Conservation (phyloP, 1,140 invertebrate species). For the Apis dorsata region DNA sequence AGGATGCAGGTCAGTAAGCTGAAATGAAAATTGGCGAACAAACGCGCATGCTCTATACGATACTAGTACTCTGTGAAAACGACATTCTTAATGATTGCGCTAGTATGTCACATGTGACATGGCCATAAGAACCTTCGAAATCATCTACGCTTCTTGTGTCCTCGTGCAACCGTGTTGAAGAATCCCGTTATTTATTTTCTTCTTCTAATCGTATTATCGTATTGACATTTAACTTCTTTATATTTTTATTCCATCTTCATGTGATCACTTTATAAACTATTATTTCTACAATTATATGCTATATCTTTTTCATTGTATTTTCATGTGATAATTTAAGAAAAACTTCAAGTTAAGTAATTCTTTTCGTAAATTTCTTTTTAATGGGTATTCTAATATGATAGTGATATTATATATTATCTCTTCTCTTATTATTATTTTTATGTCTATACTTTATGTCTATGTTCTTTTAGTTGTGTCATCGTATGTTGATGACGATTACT, state of each 20-base stretch:
- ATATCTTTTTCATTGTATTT: too few species aligned
- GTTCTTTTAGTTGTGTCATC: too few species aligned
- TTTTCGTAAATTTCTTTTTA: too few species aligned
- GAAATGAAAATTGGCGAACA: conserved; percentile 13
- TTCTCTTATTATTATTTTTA: too few species aligned
- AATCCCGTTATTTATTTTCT: not conserved
- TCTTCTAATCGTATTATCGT: not conserved
- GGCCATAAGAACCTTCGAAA: not conserved
- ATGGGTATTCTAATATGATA: too few species aligned
- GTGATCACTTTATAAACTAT: not conserved
- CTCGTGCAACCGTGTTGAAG: not conserved
- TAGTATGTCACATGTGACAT: conserved; percentile 15
- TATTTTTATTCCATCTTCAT: too few species aligned
- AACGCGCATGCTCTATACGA: not conserved
- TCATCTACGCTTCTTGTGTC: not conserved
- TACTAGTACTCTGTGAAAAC: conserved; percentile 1
- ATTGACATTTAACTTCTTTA: not conserved
- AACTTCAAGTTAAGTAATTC: too few species aligned
- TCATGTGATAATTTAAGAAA: too few species aligned
- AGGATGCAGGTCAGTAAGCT: conserved; percentile 29
- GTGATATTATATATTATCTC: too few species aligned
- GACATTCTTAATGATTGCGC: conserved; percentile 47
- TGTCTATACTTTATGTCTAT: too few species aligned
- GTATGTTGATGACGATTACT: too few species aligned
- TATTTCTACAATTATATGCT: not conserved